Conservation (phyloP, 35 echinoderm and acorn worm genomes). For the Eucidaris tribuloides region DNA sequence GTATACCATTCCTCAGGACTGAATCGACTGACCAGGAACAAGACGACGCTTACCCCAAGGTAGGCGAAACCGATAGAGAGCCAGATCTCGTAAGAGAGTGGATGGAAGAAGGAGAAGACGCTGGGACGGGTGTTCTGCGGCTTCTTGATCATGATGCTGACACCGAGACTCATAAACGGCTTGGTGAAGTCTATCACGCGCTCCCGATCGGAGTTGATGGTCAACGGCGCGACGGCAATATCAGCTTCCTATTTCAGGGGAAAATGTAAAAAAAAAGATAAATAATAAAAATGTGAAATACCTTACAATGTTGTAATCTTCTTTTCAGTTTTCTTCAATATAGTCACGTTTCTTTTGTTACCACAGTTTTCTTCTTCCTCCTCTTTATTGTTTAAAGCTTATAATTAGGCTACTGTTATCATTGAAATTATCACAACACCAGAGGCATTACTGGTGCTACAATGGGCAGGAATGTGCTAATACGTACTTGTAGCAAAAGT, state of each 20-base stretch:
- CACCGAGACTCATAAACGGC: constrained; percentile 88
- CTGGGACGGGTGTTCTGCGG: constrained; percentile 78
- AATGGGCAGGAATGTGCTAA: too few species aligned
- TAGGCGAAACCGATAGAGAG: constrained; percentile 93
- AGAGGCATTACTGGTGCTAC: too few species aligned
- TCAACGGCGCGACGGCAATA: constrained; percentile 87
- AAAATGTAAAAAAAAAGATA: too few species aligned
- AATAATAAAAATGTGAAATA: too few species aligned
- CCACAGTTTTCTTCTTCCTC: too few species aligned
- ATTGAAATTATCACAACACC: too few species aligned
- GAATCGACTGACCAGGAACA: constrained; percentile 94
- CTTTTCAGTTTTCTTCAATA: too few species aligned
- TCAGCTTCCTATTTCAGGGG: constrained; percentile 79
- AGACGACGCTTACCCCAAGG: constrained; percentile 85
- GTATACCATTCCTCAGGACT: constrained; percentile 94
- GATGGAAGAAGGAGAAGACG: constrained; percentile 95
- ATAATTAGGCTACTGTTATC: too few species aligned
- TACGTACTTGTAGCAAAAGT: too few species aligned
- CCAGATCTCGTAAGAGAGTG: constrained; percentile 88
- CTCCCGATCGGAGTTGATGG: constrained; percentile 84
- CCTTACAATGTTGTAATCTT: too few species aligned
- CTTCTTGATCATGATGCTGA: constrained; percentile 99
- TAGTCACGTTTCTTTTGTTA: too few species aligned
- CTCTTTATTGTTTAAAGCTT: too few species aligned
- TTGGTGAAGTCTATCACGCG: constrained; percentile 88